Base-by-base conservation (phyloP, 2,797 vertebrate genomes). In the Neomorphus geoffroyi region DNA sequence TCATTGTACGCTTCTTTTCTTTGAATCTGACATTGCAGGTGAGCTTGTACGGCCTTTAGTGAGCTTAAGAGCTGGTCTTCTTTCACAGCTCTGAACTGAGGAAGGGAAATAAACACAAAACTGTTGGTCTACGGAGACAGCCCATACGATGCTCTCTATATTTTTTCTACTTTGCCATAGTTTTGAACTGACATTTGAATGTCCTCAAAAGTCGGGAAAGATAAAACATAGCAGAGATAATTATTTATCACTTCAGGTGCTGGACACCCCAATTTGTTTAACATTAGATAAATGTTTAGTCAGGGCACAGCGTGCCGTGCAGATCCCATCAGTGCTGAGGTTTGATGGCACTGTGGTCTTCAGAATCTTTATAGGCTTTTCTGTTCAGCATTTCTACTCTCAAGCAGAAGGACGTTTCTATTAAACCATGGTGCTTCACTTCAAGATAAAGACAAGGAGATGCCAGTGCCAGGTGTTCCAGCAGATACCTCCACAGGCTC, bases 1-100 rank as follows among this genome's bases (percentile, higher is more conserved):
- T 97, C 75, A 92, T 99, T 99, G 85, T 99, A 98, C 2, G 91
- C 97, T 88, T 99, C 98, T 93, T 98, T 99, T 97, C 96, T 98
- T 91, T 97, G 96, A 71, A 99, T 98, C 88, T 99, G 98, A 41
- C 90, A 65, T 77, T 98, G 98, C n/a, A 99, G 96, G 87, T 98
- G 98, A 90, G 97, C 96, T 32, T 98, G 98, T 10, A 98, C 98
- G 18, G 97, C 90, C 89, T 98, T 98, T 71, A 97, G 94, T 56
- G 98, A 97, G 75, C 98, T 98, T 71, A 98, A 98, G 67, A 97
- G 79, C 39, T 97, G 94, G 71, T 97, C 92, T 45, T 90, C 93
- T 91, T 98, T 98, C 90, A 97, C 97, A 30, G 96, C 53, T 70
- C 97, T 98, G 86, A 96, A 97, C 99, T 99, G 43, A 58, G 50